Percentiles rank a stretch among this genome's conserved stretches.
Conservation (phyloP, 1,140 invertebrate species). For the Pseudomyrmex flavicornis region DNA sequence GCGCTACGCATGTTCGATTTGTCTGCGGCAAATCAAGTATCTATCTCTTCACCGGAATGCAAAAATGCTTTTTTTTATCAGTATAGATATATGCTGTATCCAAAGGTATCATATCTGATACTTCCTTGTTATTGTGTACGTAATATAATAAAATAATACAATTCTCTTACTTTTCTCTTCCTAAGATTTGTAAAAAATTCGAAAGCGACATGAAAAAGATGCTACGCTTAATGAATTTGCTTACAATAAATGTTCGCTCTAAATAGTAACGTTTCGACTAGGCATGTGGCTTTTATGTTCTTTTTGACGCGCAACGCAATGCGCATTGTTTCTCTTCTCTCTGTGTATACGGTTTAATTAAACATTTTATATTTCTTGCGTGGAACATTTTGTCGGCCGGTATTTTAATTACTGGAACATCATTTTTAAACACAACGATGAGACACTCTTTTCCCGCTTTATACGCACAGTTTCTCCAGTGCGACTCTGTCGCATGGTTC, state of each 20-base stretch:
- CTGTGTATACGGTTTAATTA: conserved; percentile 35
- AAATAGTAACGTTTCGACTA: not conserved
- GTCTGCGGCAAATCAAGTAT: not conserved
- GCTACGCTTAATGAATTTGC: not conserved
- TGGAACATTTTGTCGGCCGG: conserved; percentile 24
- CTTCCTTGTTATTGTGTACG: no score
- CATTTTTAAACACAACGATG: conserved; percentile 15
- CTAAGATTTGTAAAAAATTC: no score
- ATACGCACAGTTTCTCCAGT: conserved; percentile 33
- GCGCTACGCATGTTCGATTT: not conserved
- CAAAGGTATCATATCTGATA: no score
- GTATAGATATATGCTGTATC: no score
- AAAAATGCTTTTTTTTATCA: not conserved
- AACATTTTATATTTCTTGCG: conserved; percentile 55
- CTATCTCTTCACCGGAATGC: conserved; percentile 2
- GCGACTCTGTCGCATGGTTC: not conserved
- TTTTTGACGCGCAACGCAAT: conserved; percentile 26
- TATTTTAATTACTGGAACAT: conserved; percentile 68
- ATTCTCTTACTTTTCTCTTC: no score
- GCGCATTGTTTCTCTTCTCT: conserved; percentile 35
- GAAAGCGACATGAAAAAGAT: not conserved
- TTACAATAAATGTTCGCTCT: not conserved
- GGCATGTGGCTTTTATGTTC: conserved; percentile 25
- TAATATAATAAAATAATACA: no score
- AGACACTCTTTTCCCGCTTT: conserved; percentile 36